Percentiles rank a stretch among this genome's conserved stretches.
phyloP scores from a whole-genome alignment of 1,140 invertebrate species.

The Conus ventricosus region DNA sequence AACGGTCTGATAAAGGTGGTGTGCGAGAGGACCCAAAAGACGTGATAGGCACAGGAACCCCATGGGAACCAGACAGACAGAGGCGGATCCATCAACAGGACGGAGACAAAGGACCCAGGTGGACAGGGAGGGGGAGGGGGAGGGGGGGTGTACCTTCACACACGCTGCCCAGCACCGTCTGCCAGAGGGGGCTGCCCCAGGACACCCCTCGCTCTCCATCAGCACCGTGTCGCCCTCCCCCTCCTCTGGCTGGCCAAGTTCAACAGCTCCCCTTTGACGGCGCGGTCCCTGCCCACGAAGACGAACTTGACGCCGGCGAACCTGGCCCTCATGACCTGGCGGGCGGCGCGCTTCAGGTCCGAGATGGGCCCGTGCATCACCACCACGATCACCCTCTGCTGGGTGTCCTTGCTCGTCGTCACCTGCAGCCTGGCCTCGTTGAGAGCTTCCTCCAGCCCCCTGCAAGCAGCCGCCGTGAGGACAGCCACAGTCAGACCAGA shows the following conservation, averaged over 20 bases:
- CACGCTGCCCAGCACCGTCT: slow-evolving; percentile 3
- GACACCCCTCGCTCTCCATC: neutral
- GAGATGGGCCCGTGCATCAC: slow-evolving; percentile 31
- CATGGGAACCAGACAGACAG: no score
- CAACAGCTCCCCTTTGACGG: neutral
- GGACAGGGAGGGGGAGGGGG: no score
- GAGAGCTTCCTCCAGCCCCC: neutral
- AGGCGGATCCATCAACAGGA: no score
- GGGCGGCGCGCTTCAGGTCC: slow-evolving; percentile 14
- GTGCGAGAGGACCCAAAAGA: no score
- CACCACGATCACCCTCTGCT: slow-evolving; percentile 21
- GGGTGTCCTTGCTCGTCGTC: neutral
- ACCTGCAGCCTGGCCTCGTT: neutral
- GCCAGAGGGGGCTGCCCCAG: neutral
- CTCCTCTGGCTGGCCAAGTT: neutral
- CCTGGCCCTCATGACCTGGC: slow-evolving; percentile 11
- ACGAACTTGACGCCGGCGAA: slow-evolving; percentile 9
- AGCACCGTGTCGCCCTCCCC: neutral
- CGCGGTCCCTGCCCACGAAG: slow-evolving; percentile 21
- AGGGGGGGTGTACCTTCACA: no score
- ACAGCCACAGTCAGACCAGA: no score
- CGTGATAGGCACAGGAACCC: no score
- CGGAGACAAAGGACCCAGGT: neutral
- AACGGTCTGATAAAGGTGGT: no score
- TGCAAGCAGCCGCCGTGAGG: neutral